These are phyloP conservation scores for Meles meles DNA, from an alignment of 2,113 vertebrate species.

Conservation along the genomic window DNA sequence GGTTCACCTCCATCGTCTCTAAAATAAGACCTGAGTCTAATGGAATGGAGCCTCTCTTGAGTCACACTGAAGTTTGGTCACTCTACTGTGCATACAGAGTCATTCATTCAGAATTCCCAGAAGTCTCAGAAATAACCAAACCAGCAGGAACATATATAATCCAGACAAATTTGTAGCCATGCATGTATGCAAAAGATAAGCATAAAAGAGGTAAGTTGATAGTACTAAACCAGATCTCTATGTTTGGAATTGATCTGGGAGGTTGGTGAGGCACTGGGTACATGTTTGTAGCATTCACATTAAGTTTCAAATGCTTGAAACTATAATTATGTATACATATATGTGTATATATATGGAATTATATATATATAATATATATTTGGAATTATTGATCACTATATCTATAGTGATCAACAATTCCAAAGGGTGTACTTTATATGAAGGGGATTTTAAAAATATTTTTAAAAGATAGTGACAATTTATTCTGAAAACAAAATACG, in stretches of 20 bases:
- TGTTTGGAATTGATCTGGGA: background rate
- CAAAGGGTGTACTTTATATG: background rate
- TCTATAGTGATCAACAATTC: background rate
- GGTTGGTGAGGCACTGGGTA: background rate
- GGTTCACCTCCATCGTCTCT: background rate
- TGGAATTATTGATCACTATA: too few relatives aligned
- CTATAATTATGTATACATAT: too few relatives aligned
- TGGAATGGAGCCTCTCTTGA: background rate
- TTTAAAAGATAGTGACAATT: background rate
- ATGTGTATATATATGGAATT: too few relatives aligned
- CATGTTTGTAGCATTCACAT: rapidly evolving
- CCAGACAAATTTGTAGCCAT: background rate
- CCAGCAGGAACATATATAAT: background rate
- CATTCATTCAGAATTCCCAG: background rate
- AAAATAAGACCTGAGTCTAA: background rate
- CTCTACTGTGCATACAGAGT: background rate
- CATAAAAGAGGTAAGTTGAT: background rate
- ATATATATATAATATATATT: too few relatives aligned
- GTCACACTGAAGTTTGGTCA: background rate
- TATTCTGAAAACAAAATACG: background rate
- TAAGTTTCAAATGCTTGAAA: background rate
- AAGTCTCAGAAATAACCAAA: background rate
- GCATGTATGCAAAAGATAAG: background rate
- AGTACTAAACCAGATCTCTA: background rate
- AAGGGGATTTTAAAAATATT: background rate